These are phyloP conservation scores for Sandelia bainsii DNA, from an alignment of 2,797 vertebrate species.

Conservation along the genomic window DNA sequence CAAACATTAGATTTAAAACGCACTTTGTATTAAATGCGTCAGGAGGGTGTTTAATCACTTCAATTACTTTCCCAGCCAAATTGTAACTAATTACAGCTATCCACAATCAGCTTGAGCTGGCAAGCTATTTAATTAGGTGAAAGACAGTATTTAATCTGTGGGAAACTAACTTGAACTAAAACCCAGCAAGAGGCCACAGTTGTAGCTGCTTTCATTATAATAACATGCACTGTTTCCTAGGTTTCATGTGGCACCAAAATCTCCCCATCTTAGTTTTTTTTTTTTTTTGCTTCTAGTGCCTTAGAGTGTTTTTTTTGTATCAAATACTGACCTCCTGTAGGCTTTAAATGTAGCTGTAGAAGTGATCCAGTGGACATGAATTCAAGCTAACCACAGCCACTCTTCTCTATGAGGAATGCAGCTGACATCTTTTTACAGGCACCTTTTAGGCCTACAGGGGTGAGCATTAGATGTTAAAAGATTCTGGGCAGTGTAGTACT, in stretches of 20 bases:
- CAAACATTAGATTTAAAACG: conserved; percentile 3
- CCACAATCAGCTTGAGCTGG: conserved; percentile 34
- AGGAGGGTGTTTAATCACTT: conserved; percentile 10
- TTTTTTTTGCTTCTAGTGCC: not conserved
- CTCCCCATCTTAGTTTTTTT: not conserved
- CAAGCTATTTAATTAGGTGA: conserved; percentile 41
- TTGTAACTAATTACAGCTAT: conserved; percentile 36
- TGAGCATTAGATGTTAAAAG: conserved; percentile 11
- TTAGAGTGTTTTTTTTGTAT: not conserved
- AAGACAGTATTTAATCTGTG: conserved; percentile 27
- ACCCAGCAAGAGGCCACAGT: conserved; percentile 1
- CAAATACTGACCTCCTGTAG: not conserved
- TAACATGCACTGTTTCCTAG: not conserved
- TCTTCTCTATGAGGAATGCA: conserved; percentile 39
- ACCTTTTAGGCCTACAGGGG: conserved; percentile 24
- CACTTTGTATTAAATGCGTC: conserved; percentile 4
- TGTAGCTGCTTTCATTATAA: conserved; percentile 4
- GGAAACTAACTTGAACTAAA: conserved; percentile 30
- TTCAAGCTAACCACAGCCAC: conserved; percentile 40
- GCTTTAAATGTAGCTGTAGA: conserved; percentile 35
- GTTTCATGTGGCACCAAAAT: conserved; percentile 1
- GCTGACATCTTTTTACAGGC: conserved; percentile 20
- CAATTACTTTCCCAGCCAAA: conserved; percentile 25
- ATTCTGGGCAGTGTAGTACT: not conserved
- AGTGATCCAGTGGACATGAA: conserved; percentile 33